These are phyloP conservation scores for Trichoplax adhaerens DNA, from an alignment of 37 sponge, comb jelly and placozoan species.

Conservation along the genomic window DNA sequence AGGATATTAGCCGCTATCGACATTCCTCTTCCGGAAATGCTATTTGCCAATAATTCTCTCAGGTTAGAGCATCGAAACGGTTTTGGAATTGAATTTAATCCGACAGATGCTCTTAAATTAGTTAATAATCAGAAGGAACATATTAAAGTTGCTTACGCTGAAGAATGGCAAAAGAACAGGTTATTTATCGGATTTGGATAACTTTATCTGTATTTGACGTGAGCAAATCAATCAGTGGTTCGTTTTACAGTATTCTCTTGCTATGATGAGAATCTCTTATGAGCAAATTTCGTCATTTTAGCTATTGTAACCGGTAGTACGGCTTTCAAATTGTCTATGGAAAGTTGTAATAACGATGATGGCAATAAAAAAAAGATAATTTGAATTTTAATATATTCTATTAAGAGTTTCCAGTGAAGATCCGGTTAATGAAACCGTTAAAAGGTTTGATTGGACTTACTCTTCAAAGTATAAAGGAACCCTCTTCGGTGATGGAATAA, in stretches of 20 bases:
- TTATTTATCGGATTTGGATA: slow-evolving; percentile 4
- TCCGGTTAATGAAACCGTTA: slow-evolving; percentile 34
- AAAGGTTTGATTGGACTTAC: slow-evolving; percentile 95
- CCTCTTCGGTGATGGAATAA: slow-evolving; percentile 1
- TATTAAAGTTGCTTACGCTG: slow-evolving; percentile 65
- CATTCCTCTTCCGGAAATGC: slow-evolving; percentile 71
- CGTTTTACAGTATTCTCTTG: too few species aligned
- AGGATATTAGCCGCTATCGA: too few species aligned
- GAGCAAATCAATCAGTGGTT: too few species aligned
- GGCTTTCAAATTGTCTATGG: too few species aligned
- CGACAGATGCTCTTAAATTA: slow-evolving; percentile 68
- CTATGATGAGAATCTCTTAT: too few species aligned
- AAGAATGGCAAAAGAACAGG: slow-evolving; percentile 58
- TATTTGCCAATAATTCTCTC: slow-evolving; percentile 52
- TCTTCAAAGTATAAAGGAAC: slow-evolving; percentile 65
- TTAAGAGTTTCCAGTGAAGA: slow-evolving; percentile 4
- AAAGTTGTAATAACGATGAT: too few species aligned
- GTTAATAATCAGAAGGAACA: slow-evolving; percentile 36
- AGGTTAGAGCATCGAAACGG: slow-evolving; percentile 37
- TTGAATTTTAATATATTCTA: slow-evolving; percentile 6
- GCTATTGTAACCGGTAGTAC: too few species aligned
- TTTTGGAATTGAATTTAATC: slow-evolving; percentile 28
- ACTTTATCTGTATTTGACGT: too few species aligned
- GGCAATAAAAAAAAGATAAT: neutral
- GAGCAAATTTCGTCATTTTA: too few species aligned